These are phyloP conservation scores for Tragelaphus eurycerus DNA, from an alignment of 2,797 vertebrate genomes.

Conservation along the genomic window DNA sequence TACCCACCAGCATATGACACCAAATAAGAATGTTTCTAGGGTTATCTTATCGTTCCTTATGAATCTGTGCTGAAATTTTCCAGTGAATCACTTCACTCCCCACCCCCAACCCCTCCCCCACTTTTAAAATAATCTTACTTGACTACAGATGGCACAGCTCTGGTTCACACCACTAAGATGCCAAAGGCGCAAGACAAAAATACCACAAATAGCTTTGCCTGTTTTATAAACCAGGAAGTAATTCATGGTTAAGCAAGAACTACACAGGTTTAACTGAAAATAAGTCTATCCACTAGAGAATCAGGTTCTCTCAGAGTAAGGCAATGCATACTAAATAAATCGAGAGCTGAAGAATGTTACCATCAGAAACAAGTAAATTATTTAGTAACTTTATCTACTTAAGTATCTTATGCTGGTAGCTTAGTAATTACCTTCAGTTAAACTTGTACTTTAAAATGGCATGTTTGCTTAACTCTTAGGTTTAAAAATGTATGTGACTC, in stretches of 20 bases:
- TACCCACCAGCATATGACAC: slow-evolving; percentile 43
- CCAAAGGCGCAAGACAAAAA: slow-evolving; percentile 61
- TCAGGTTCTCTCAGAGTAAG: slow-evolving; percentile 11
- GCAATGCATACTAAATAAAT: neutral
- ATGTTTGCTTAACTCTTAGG: neutral
- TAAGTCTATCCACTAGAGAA: neutral
- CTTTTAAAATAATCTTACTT: slow-evolving; percentile 39
- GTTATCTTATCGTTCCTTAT: slow-evolving; percentile 20
- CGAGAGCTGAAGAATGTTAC: neutral
- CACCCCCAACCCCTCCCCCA: neutral
- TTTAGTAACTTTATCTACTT: neutral
- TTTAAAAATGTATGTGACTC: slow-evolving; percentile 24
- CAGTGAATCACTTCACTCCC: neutral
- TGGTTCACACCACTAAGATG: slow-evolving; percentile 24
- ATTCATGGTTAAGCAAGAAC: slow-evolving; percentile 15
- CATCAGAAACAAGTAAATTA: neutral
- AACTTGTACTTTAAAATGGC: neutral
- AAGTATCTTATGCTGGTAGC: neutral
- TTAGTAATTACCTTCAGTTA: neutral
- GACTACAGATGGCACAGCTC: slow-evolving; percentile 61
- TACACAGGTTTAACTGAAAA: slow-evolving; percentile 24
- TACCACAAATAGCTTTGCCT: slow-evolving; percentile 22
- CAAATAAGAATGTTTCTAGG: slow-evolving; percentile 46
- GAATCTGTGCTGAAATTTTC: slow-evolving; percentile 17
- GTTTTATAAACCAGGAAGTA: slow-evolving; percentile 40